A percentile compares a stretch with the other conserved stretches of the same genome.
These are phyloP conservation scores for Hypocryptadius cinnamomeus DNA, from an alignment of 2,113 vertebrate species.

Conservation along the genomic window DNA sequence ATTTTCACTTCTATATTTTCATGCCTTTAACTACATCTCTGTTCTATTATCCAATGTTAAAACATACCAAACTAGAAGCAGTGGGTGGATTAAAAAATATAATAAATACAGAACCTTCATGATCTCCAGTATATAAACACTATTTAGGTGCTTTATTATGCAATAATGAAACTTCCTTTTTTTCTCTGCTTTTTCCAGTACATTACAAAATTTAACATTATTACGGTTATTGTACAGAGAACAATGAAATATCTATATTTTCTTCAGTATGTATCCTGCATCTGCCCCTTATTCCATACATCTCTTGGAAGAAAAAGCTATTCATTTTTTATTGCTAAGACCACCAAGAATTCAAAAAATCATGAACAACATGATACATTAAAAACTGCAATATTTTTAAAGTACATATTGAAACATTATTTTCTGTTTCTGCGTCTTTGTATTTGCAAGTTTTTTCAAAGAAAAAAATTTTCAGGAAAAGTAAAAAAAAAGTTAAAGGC, in stretches of 20 bases:
- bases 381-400: neutral
- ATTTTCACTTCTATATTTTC: neutral
- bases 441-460: neutral
- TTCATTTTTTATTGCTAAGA: neutral
- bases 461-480: neutral
- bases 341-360: neutral
- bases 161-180: neutral
- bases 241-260: neutral
- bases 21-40: neutral
- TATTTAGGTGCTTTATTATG: neutral
- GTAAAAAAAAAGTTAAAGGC: neutral
- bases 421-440: neutral
- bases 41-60: neutral
- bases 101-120: neutral
- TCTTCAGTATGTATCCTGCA: neutral
- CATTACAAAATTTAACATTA: neutral
- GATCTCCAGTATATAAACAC: neutral
- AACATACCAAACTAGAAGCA: neutral
- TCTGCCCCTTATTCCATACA: neutral
- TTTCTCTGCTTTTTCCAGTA: neutral
- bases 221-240: neutral
- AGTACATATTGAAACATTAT: neutral
- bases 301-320: neutral
- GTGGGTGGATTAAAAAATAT: neutral
- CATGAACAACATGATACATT: neutral